Percentiles rank a stretch among this genome's conserved stretches.
phyloP scores from a whole-genome alignment of 2,797 vertebrate genomes.

The Tenualosa thibaudeaui region DNA sequence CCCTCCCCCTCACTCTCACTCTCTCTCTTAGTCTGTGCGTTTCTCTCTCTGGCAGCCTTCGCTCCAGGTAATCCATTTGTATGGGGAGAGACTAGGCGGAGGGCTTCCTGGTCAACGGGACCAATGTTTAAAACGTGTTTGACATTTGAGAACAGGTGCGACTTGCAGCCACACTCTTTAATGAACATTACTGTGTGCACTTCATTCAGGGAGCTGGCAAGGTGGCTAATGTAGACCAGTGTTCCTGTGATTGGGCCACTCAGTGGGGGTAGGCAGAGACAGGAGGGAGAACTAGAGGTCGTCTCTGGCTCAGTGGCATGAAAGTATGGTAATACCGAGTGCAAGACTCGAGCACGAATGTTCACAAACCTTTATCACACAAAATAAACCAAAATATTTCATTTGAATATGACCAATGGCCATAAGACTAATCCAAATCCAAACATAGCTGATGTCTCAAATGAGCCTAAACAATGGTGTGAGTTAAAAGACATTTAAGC shows the following conservation, averaged over 20 bases:
- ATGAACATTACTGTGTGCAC: conserved; percentile 7
- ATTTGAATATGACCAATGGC: background rate
- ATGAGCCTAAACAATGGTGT: no score
- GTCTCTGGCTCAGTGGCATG: background rate
- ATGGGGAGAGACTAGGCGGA: background rate
- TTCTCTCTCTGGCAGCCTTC: background rate
- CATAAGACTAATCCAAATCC: background rate
- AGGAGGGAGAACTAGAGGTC: background rate
- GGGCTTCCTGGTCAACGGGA: conserved; percentile 5
- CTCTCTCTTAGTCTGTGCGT: background rate
- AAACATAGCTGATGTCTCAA: no score
- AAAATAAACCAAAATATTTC: background rate
- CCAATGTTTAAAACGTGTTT: conserved; percentile 15
- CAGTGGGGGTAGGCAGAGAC: background rate
- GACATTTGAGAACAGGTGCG: conserved; percentile 24
- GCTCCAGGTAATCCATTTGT: conserved; percentile 20
- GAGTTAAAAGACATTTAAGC: background rate
- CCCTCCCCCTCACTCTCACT: background rate
- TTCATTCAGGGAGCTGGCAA: conserved; percentile 3
- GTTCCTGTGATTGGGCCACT: background rate
- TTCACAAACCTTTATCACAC: background rate
- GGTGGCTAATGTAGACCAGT: conserved; percentile 1
- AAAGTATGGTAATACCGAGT: background rate
- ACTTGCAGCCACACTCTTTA: background rate
- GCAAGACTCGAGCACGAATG: background rate